Conservation (phyloP, 30 jellyfish, hydroid and myxozoan genomes). For the Chironex yamaguchii region DNA sequence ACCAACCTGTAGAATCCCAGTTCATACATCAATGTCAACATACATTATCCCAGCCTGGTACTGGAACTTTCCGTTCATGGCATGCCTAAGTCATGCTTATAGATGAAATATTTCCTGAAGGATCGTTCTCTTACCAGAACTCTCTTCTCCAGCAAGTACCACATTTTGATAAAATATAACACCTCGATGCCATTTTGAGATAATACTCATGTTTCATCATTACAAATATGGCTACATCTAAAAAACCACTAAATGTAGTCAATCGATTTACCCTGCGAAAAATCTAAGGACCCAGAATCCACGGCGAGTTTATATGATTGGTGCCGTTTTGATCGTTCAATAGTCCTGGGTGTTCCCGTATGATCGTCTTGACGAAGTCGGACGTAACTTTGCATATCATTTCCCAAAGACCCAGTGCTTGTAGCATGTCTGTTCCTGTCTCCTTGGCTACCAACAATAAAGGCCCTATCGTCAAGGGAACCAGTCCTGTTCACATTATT, state of each 20-base stretch:
- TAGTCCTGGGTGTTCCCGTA: background rate
- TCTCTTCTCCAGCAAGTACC: no score
- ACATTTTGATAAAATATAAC: no score
- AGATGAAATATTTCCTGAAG: no score
- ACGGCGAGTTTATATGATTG: background rate
- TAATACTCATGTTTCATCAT: no score
- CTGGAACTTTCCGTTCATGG: no score
- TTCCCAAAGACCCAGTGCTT: background rate
- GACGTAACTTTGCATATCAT: background rate
- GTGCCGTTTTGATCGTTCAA: background rate
- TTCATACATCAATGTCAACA: no score
- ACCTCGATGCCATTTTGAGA: no score
- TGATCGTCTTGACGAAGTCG: background rate
- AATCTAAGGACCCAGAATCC: background rate
- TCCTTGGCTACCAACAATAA: background rate
- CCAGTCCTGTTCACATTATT: background rate
- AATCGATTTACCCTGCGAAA: background rate
- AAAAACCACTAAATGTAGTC: background rate
- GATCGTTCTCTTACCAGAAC: no score
- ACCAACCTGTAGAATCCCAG: no score
- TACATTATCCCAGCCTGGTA: no score
- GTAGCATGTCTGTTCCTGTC: background rate
- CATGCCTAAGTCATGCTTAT: no score
- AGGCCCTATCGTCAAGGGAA: background rate
- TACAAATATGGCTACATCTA: no score